phyloP scores from a whole-genome alignment of 2,888 invertebrate genomes.

The Drosophila phalerata region DNA sequence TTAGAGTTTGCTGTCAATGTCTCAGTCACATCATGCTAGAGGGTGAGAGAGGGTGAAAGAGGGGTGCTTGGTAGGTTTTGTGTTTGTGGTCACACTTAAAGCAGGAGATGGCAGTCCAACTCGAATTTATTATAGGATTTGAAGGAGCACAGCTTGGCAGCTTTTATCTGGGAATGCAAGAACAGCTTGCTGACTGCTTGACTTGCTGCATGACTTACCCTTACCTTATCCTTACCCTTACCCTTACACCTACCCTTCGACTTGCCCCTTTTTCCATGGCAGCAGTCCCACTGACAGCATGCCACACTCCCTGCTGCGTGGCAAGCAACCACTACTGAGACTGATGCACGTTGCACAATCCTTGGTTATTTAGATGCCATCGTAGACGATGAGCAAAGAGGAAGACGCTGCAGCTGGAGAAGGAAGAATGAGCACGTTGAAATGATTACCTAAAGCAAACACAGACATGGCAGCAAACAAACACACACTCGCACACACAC shows the following conservation, averaged over 20 bases:
- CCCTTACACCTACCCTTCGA: not conserved
- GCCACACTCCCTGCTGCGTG: slow-evolving; percentile 3
- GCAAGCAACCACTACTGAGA: slow-evolving; percentile 13
- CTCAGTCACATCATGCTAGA: not conserved
- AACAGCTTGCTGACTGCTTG: slow-evolving; percentile 67
- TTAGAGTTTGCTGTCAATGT: slow-evolving; percentile 17
- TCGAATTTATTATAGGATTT: slow-evolving; percentile 53
- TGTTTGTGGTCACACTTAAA: slow-evolving; percentile 18
- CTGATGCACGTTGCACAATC: slow-evolving; percentile 29
- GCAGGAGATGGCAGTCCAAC: slow-evolving; percentile 41
- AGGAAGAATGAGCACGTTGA: slow-evolving; percentile 63
- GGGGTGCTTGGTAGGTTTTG: not conserved
- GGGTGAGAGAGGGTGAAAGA: not conserved
- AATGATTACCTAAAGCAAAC: slow-evolving; percentile 81
- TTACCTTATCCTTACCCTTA: too few species aligned
- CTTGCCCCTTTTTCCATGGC: not conserved
- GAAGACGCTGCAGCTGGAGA: slow-evolving; percentile 12
- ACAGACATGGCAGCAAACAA: slow-evolving; percentile 75
- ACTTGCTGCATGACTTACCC: slow-evolving; percentile 49
- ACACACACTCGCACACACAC: slow-evolving; percentile 15
- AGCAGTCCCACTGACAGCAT: too few species aligned
- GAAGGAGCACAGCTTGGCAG: slow-evolving; percentile 21
- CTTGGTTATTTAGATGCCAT: slow-evolving; percentile 36
- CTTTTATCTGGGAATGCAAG: slow-evolving; percentile 45
- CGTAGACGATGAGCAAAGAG: slow-evolving; percentile 17